Evolutionary conservation across 2,888 invertebrate genomes (phyloP).

Genomic region (Stomorhina lunata): DNA sequence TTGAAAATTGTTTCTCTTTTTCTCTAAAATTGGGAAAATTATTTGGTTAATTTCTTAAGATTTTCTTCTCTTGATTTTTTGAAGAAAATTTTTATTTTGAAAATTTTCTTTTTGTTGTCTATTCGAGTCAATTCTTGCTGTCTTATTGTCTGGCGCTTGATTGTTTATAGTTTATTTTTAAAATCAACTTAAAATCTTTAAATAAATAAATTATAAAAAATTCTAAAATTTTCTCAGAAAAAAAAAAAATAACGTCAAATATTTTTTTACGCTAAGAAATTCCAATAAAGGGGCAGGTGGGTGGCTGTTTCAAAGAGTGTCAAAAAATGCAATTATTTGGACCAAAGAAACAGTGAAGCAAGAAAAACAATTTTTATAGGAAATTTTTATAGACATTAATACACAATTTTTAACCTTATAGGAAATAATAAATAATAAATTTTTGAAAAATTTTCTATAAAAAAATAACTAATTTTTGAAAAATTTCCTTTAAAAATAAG

Average conservation of each 20-base stretch:
- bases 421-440: too few relatives aligned
- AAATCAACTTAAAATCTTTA: constrained; percentile 20
- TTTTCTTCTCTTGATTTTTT: constrained; percentile 29
- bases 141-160: constrained; percentile 44
- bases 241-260: constrained; percentile 2
- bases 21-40: constrained; percentile 34
- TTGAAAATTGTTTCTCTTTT: constrained; percentile 1
- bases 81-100: not conserved
- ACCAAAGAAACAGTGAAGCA: not conserved
- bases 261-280: not conserved
- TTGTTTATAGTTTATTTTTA: constrained; percentile 62
- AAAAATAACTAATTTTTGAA: too few relatives aligned
- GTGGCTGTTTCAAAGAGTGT: not conserved
- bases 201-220: constrained; percentile 21
- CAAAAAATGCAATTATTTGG: not conserved
- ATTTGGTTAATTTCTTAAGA: not conserved
- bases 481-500: too few relatives aligned
- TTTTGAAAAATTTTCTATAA: too few relatives aligned
- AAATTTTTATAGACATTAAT: not conserved
- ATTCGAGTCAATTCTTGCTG: constrained; percentile 45
- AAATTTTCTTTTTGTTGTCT: not conserved
- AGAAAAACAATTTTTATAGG: not conserved
- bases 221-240: not conserved
- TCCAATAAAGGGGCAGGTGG: not conserved
- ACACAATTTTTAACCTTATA: not conserved